Evolutionary conservation across 2,888 invertebrate species (phyloP), one percentile per base, ranked within the genome.

Genomic region (Rhagium mordax): DNA sequence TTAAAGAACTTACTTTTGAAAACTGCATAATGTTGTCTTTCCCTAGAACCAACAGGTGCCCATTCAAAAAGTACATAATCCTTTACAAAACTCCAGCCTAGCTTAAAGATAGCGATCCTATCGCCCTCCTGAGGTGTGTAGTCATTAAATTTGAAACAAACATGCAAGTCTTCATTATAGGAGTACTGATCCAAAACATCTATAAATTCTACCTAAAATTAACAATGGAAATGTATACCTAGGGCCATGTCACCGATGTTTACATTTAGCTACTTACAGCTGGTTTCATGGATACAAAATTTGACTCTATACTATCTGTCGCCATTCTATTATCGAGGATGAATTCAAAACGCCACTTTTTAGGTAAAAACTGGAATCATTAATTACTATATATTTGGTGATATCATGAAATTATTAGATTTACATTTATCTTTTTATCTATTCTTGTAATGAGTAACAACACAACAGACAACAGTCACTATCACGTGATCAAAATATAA

Each of bases 31-130:
- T 75, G 65, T 20, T 65, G 61, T 47, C n/a, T 51, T 18, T 68
- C 60, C 24, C 51, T 29, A 6, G 64, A 13, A 53, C 76, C 77
- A 16, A 81, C 48, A 2, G 84, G 81, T 21, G 80, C 85, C 86
- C 86, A 86, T 74, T 87, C 87, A 68, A 86, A 86, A 15, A 86
- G 75, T 24, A 86, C 71, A 73, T 86, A 87, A 73, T 87, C 86
- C 68, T 85, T 85, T n/a, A 86, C 82, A 64, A 81, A 83, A 49
- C 75, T 82, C 86, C 87, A 87, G 3, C 87, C 87, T n/a, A 86
- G 73, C 75, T 85, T 86, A 78, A 85, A 87, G 53, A 87, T 85
- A 24, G 85, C 86, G 47, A 87, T 80, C 61, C 86, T 80, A 74
- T 87, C 87, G 3, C 86, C 86, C 71, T 86, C 85, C 70, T 85